A percentile compares a stretch with the other conserved stretches of the same genome.
Evolutionary conservation across 2,888 invertebrate species (phyloP).

Genomic region (Arge pagana): DNA sequence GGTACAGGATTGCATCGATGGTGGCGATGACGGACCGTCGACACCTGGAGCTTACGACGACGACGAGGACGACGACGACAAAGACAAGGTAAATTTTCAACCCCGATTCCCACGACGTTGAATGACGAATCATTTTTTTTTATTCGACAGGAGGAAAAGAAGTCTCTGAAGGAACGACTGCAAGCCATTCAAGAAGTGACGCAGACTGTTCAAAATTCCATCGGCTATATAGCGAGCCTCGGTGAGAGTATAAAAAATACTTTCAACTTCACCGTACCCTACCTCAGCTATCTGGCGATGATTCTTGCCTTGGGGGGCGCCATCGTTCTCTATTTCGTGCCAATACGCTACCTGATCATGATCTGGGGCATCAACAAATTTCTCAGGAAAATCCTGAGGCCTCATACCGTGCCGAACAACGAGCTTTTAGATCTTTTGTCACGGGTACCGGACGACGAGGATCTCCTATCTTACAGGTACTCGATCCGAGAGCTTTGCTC

Average conservation of each 20-base stretch:
- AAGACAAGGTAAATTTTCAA: conserved; percentile 72
- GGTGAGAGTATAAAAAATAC: conserved; percentile 94
- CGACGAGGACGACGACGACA: conserved; percentile 90
- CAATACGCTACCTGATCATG: conserved; percentile 86
- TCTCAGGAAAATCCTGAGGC: conserved; percentile 87
- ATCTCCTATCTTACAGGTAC: conserved; percentile 74
- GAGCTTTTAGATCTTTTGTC: conserved; percentile 94
- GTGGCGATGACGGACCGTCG: conserved; percentile 46
- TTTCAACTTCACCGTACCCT: conserved; percentile 96
- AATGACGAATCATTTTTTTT: conserved; percentile 15
- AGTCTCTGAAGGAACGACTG: conserved; percentile 89
- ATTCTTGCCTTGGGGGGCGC: conserved; percentile 74
- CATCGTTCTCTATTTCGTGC: conserved; percentile 84
- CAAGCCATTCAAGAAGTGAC: conserved; percentile 98
- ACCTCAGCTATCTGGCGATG: conserved; percentile 91
- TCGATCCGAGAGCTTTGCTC: conserved; percentile 49
- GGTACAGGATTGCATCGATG: conserved; percentile 42
- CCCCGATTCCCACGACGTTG: conserved; percentile 4
- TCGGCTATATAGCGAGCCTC: conserved; percentile 92
- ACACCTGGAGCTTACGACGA: conserved; percentile 56
- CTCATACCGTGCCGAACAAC: conserved; percentile 95
- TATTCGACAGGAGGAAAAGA: conserved; percentile 85
- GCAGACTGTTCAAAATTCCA: conserved; percentile 93
- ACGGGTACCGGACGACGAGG: conserved; percentile 92
- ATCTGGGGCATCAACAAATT: conserved; percentile 97